These are phyloP conservation scores for Hyperoplus lanceolatus DNA, from an alignment of 2,797 vertebrate genomes.

Conservation along the genomic window DNA sequence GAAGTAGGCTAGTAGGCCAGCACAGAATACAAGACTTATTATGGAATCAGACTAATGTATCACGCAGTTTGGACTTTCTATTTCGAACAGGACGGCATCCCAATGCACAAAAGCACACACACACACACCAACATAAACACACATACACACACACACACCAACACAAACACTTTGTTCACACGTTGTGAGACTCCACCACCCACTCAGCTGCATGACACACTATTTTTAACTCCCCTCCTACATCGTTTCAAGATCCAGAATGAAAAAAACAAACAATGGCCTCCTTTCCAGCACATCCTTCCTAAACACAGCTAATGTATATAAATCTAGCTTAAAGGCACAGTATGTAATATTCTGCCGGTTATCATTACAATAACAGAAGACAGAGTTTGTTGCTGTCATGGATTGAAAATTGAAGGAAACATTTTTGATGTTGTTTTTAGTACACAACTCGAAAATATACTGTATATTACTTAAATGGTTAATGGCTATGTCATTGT, in stretches of 20 bases:
- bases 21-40: slow-evolving; percentile 3
- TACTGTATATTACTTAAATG: too few species aligned
- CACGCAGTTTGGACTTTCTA: slow-evolving; percentile 8
- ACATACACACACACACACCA: background rate
- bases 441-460: too few species aligned
- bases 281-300: slow-evolving; percentile 12
- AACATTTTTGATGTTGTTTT: too few species aligned
- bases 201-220: slow-evolving; percentile 29
- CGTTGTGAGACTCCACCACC: slow-evolving; percentile 28
- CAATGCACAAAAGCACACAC: background rate
- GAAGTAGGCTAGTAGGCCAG: slow-evolving; percentile 54
- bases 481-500: too few species aligned
- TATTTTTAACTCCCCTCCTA: slow-evolving; percentile 57
- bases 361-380: too few species aligned
- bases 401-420: too few species aligned
- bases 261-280: slow-evolving; percentile 8
- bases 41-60: slow-evolving; percentile 2
- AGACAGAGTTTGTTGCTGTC: too few species aligned
- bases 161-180: background rate
- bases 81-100: slow-evolving; percentile 15
- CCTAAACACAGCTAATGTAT: slow-evolving; percentile 4
- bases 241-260: slow-evolving; percentile 22
- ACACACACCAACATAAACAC: too few species aligned
- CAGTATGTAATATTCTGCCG: too few species aligned
- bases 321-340: too few species aligned